Evolutionary conservation across 2,888 invertebrate species (phyloP).

Genomic region (Cylindroiulus punctatus): DNA sequence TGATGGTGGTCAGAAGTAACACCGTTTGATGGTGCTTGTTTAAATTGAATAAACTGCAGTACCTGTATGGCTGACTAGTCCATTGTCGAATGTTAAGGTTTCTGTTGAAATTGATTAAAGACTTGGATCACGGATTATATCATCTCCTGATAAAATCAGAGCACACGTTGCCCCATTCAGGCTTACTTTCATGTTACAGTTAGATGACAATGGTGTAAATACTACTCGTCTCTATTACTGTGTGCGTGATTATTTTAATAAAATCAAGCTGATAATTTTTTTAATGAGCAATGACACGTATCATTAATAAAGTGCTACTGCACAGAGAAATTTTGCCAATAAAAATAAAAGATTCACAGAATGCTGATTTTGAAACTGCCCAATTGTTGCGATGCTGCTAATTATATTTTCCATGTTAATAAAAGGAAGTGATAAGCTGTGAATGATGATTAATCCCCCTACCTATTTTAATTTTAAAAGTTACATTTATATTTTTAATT

Average conservation of each 20-base stretch:
- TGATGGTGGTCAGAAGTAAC: background rate
- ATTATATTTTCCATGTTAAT: conserved; percentile 47
- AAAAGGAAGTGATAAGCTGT: conserved; percentile 42
- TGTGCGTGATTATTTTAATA: conserved; percentile 45
- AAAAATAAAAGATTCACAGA: conserved; percentile 42
- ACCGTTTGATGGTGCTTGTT: background rate
- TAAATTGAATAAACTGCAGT: background rate
- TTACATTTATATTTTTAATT: background rate
- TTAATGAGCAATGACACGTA: conserved; percentile 36
- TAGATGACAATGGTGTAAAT: conserved; percentile 43
- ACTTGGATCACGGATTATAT: conserved; percentile 11
- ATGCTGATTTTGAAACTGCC: conserved; percentile 46
- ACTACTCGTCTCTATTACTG: conserved; percentile 43
- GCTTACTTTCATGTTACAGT: conserved; percentile 30
- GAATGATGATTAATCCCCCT: conserved; percentile 7
- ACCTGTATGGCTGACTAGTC: conserved; percentile 1
- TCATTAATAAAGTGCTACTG: conserved; percentile 51
- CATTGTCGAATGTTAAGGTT: conserved; percentile 40
- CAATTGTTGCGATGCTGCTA: conserved; percentile 40
- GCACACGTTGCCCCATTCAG: conserved; percentile 30
- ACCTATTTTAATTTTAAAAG: background rate
- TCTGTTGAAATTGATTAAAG: conserved; percentile 29
- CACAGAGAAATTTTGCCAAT: background rate
- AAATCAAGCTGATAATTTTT: conserved; percentile 28
- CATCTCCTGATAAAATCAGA: background rate